phyloP scores from a whole-genome alignment of 2,888 invertebrate genomes.

The Calameuta filiformis region DNA sequence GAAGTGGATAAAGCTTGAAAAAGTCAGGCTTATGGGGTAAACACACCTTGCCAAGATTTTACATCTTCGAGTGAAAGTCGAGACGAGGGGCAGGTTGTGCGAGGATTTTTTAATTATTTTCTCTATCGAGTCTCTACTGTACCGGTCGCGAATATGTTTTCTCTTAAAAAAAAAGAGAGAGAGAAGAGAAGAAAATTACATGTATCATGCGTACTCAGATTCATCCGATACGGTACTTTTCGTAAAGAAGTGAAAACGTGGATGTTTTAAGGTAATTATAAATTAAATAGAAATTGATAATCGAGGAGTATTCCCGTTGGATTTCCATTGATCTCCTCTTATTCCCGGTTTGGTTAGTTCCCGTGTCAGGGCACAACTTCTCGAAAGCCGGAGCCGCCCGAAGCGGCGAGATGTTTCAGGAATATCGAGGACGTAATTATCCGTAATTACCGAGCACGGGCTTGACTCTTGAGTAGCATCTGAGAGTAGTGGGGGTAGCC shows the following conservation, averaged over 20 bases:
- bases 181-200: too few relatives aligned
- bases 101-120: background rate
- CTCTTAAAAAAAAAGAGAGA: too few relatives aligned
- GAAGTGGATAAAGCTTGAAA: background rate
- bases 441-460: conserved; percentile 61
- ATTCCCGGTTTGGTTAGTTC: background rate
- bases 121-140: background rate
- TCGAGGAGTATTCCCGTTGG: background rate
- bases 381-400: conserved; percentile 34
- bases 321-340: background rate
- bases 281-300: conserved; percentile 34
- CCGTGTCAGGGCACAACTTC: background rate
- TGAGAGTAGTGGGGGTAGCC: conserved; percentile 45
- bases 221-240: background rate
- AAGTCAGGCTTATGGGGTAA: background rate
- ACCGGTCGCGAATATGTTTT: background rate
- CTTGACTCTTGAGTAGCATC: conserved; percentile 52
- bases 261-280: conserved; percentile 43
- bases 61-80: background rate
- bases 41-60: background rate
- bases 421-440: conserved; percentile 65
- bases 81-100: too few relatives aligned
- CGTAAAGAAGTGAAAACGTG: conserved; percentile 30
- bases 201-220: too few relatives aligned
- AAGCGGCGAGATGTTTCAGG: conserved; percentile 55